Percentiles rank a stretch among this genome's conserved stretches.
These are phyloP conservation scores for Fratercula arctica DNA, from an alignment of 2,797 vertebrate species.

Conservation along the genomic window DNA sequence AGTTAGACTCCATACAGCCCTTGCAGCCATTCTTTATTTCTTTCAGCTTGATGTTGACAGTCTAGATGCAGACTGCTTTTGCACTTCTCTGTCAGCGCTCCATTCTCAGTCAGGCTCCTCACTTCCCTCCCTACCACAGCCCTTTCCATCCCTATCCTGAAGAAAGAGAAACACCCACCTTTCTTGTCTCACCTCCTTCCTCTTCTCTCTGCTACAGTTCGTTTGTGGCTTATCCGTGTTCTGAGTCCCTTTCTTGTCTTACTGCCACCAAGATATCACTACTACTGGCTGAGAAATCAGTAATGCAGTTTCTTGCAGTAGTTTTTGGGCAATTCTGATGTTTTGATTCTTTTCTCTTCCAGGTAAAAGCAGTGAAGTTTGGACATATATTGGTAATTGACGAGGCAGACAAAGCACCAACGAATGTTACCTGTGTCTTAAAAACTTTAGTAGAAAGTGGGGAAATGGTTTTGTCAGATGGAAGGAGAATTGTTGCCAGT, in stretches of 20 bases:
- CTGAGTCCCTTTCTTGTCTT: neutral
- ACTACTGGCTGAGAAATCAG: neutral
- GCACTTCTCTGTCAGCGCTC: neutral
- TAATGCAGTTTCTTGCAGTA: neutral
- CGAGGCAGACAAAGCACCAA: conserved; percentile 97
- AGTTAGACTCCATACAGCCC: neutral
- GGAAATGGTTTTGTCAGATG: conserved; percentile 97
- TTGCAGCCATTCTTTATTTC: neutral
- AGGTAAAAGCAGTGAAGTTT: conserved; percentile 94
- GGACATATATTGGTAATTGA: conserved; percentile 94
- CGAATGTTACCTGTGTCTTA: conserved; percentile 96
- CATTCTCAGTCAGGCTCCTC: neutral
- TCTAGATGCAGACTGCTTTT: neutral
- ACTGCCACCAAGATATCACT: rapidly evolving
- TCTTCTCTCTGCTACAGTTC: neutral
- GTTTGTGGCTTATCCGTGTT: neutral
- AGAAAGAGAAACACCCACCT: neutral
- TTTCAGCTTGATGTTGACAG: neutral
- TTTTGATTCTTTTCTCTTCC: conserved; percentile 45
- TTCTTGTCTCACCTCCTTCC: neutral
- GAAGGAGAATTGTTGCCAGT: conserved; percentile 91
- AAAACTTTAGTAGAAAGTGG: conserved; percentile 97
- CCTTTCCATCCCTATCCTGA: neutral
- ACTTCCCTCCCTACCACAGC: neutral
- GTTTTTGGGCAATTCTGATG: neutral